phyloP scores from a whole-genome alignment of 2,113 vertebrate genomes.

The Gallinago paraguaiae region DNA sequence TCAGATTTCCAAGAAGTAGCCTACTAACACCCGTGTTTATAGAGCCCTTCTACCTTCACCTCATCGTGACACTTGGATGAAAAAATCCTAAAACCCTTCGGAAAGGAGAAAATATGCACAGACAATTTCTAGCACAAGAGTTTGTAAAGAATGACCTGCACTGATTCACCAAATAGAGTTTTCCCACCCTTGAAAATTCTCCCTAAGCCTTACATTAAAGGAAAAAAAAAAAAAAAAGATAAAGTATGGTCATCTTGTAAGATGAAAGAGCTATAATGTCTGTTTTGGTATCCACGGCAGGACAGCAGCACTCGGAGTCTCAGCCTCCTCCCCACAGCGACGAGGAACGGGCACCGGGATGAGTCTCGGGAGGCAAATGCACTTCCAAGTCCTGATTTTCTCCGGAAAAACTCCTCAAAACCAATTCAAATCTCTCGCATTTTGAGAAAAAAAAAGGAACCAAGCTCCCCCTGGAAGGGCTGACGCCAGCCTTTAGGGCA shows the following conservation, averaged over 20 bases:
- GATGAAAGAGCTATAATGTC: neutral
- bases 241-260: neutral
- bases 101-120: neutral
- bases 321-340: neutral
- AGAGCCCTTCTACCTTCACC: neutral
- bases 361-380: neutral
- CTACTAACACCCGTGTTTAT: neutral
- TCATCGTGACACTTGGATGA: neutral
- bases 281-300: neutral
- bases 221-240: neutral
- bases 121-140: neutral
- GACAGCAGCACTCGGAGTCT: neutral
- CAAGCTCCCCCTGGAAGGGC: neutral
- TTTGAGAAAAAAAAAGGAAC: neutral
- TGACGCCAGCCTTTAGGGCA: rapidly evolving
- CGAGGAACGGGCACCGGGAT: neutral
- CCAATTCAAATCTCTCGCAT: neutral
- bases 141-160: neutral
- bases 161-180: neutral
- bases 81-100: neutral
- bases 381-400: neutral
- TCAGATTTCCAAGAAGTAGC: neutral
- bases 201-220: neutral
- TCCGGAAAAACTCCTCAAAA: neutral
- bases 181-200: neutral